These are phyloP conservation scores for Ashinkailepas kermadecensis DNA, from an alignment of 2,888 invertebrate species.

Conservation along the genomic window DNA sequence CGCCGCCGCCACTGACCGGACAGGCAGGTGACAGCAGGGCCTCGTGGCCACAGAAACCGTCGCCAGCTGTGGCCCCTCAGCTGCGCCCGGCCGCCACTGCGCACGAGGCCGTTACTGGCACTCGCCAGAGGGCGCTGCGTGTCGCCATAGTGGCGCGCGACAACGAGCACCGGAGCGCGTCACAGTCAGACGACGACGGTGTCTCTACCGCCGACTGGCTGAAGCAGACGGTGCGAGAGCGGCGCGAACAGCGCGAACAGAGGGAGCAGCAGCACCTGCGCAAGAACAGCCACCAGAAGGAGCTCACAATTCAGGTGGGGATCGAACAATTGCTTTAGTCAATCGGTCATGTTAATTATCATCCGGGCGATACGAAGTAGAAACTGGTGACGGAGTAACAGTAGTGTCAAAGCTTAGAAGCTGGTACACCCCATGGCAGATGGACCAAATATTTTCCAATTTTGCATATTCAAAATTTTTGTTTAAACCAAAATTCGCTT, in stretches of 20 bases:
- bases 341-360: too few relatives aligned
- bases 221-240: background rate
- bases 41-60: background rate
- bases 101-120: background rate
- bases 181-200: background rate
- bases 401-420: too few relatives aligned
- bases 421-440: too few relatives aligned
- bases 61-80: background rate
- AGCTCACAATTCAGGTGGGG: background rate
- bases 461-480: too few relatives aligned
- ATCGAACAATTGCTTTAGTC: too few relatives aligned
- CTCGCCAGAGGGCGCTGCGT: background rate
- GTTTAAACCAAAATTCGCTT: too few relatives aligned
- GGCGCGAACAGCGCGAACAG: conserved; percentile 1
- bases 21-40: background rate
- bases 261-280: background rate
- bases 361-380: too few relatives aligned
- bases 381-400: too few relatives aligned
- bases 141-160: background rate
- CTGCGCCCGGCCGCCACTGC: background rate
- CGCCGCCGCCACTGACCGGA: background rate
- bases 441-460: too few relatives aligned
- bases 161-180: conserved; percentile 30
- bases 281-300: background rate
- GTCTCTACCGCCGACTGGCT: conserved; percentile 14